Percentiles rank a stretch among this genome's conserved stretches.
phyloP scores from a whole-genome alignment of 1,140 invertebrate genomes.

The Penaeus chinensis region DNA sequence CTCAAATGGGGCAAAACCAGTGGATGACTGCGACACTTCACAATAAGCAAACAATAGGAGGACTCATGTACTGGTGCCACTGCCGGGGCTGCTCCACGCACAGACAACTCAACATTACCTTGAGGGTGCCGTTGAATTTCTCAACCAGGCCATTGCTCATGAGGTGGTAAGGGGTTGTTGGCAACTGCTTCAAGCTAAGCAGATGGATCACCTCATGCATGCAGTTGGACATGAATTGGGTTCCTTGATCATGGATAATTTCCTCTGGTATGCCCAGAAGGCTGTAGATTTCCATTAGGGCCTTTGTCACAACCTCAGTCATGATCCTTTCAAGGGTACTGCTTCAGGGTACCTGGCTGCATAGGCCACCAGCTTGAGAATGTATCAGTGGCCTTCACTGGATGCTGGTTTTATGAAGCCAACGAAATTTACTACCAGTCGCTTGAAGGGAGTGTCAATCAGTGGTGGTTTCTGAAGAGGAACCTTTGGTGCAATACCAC shows the following conservation, averaged over 20 bases:
- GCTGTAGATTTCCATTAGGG: not conserved
- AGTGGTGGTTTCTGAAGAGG: not conserved
- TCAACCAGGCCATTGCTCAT: constrained; percentile 27
- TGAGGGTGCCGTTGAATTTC: constrained; percentile 18
- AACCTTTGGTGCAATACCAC: not conserved
- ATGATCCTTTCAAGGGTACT: not conserved
- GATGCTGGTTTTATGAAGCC: constrained; percentile 23
- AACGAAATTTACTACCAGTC: too few species aligned
- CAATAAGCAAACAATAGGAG: too few species aligned
- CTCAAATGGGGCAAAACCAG: too few species aligned
- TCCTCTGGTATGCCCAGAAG: constrained; percentile 26
- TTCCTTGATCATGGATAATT: constrained; percentile 19
- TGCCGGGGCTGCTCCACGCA: too few species aligned
- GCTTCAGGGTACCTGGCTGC: constrained; percentile 27
- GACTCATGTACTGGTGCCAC: too few species aligned
- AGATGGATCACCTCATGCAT: constrained; percentile 17
- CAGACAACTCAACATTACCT: too few species aligned
- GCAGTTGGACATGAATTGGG: constrained; percentile 6
- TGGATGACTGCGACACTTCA: too few species aligned
- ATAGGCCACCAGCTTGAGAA: constrained; percentile 11
- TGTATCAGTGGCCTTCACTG: constrained; percentile 6
- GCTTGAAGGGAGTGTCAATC: constrained; percentile 9
- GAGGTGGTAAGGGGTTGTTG: constrained; percentile 27
- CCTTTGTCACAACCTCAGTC: constrained; percentile 8
- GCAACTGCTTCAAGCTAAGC: not conserved